A percentile compares a stretch with the other conserved stretches of the same genome.
phyloP scores from a whole-genome alignment of 1,140 invertebrate genomes.

The Hormaphis cornu region DNA sequence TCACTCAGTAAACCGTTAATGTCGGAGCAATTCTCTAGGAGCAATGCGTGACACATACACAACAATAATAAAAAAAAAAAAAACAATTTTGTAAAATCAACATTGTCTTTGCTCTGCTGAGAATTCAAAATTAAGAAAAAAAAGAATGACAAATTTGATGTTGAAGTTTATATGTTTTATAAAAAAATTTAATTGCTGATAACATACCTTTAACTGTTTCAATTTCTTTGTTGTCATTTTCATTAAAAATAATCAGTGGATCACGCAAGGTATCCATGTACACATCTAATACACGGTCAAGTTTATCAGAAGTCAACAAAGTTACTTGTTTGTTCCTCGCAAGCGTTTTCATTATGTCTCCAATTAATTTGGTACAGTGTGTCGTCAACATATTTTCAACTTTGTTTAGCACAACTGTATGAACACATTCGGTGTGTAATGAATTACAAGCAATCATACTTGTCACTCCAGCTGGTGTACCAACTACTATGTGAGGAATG shows the following conservation, averaged over 20 bases:
- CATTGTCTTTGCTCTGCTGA: too few relatives aligned
- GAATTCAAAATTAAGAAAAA: too few relatives aligned
- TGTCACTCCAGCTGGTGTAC: conserved; percentile 92
- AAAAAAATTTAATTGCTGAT: conserved; percentile 5
- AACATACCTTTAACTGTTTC: neutral
- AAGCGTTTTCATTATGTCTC: conserved; percentile 93
- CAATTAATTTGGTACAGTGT: conserved; percentile 99
- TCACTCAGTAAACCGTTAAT: too few relatives aligned
- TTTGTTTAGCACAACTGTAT: conserved; percentile 97
- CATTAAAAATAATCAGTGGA: conserved; percentile 90
- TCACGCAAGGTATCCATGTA: conserved; percentile 94
- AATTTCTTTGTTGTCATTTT: conserved; percentile 92
- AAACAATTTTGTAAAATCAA: too few relatives aligned
- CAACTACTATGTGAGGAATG: conserved; percentile 94
- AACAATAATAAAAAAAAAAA: too few relatives aligned
- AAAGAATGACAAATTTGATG: too few relatives aligned
- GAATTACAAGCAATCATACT: conserved; percentile 95
- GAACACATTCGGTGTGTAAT: conserved; percentile 70
- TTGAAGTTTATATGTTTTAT: too few relatives aligned
- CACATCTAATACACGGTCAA: conserved; percentile 87
- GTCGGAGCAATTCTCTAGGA: too few relatives aligned
- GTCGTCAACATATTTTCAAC: conserved; percentile 99
- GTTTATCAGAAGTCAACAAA: conserved; percentile 95
- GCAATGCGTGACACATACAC: too few relatives aligned
- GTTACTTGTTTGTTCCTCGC: conserved; percentile 88